Evolutionary conservation across 2,797 vertebrate species (phyloP), one percentile per base, ranked within the genome.

Genomic region (Typhlichthys subterraneus): DNA sequence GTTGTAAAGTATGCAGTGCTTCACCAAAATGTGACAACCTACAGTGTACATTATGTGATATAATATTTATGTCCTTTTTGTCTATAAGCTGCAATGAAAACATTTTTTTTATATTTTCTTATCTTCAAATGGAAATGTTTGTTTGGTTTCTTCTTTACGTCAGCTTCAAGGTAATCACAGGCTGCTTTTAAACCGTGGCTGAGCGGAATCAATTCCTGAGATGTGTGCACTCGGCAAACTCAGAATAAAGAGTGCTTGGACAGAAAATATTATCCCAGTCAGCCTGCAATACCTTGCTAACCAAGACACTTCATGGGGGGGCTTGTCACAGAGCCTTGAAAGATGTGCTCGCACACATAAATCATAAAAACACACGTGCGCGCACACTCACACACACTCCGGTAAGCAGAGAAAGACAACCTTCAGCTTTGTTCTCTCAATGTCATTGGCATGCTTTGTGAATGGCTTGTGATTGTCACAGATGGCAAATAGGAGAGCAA

Each of bases 261-360:
- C 92, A 94, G 94, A 96, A 96, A 97, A 96, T 94, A 92, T 92
- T 91, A 82, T 85, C 88, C 81, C 78, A 85, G 77, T 91, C 83
- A 86, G 88, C 89, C 77, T 83, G 90, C 82, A 90, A 91, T 88
- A 93, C 89, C 88, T 90, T 89, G 80, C 72, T 45, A 11, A 53
- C 63, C 68, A 48, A 63, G 67, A 81, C 74, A 63, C 58, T 72
- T 77, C 81, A 77, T 59, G 75, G 73, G 66, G 67, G 52, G 76
- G 81, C 77, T 82, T 7, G 17, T 29, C 45, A 7, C 29, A 38
- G 17, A 1, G 73, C 66, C 76, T 78, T 77, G 75, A 82, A 67
- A 73, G 61, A 65, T 66, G 11, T n/a, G n/a, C 12, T 12, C 14
- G 19, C 10, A 12, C 10, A 23, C 3, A 11, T 8, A 4, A 19